phyloP scores from a whole-genome alignment of 2,888 invertebrate genomes.

The Oligia strigilis region DNA sequence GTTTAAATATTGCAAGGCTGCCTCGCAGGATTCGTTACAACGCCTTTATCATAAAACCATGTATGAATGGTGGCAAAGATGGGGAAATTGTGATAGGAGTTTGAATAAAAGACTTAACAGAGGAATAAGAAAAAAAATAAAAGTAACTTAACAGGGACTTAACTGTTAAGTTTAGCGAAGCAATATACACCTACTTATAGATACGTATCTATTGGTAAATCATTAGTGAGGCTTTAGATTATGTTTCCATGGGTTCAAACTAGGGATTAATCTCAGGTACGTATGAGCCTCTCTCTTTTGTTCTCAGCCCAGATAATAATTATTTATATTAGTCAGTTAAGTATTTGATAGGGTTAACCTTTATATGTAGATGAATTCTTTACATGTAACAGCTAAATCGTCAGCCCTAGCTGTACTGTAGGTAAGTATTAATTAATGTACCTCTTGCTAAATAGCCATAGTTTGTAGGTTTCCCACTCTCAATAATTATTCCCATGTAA shows the following conservation, averaged over 20 bases:
- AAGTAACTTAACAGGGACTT: not conserved
- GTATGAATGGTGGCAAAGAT: conserved; percentile 12
- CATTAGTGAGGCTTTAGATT: not conserved
- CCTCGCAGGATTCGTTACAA: conserved; percentile 52
- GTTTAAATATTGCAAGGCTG: conserved; percentile 67
- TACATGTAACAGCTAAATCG: not conserved
- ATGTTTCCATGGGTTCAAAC: not conserved
- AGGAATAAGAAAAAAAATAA: not conserved
- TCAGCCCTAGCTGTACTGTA: too few relatives aligned
- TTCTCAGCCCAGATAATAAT: not conserved
- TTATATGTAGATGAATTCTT: not conserved
- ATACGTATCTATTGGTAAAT: not conserved
- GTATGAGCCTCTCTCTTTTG: not conserved
- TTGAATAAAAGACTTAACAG: not conserved
- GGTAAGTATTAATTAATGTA: not conserved
- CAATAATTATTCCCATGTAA: not conserved
- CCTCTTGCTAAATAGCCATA: not conserved
- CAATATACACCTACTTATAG: not conserved
- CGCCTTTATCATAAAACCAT: conserved; percentile 48
- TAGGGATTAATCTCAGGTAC: too few relatives aligned
- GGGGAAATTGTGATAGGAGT: not conserved
- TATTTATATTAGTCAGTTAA: not conserved
- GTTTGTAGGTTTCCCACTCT: not conserved
- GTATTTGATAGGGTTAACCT: not conserved
- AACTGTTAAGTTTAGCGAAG: not conserved